These are phyloP conservation scores for Luscinia megarhynchos DNA, from an alignment of 2,797 vertebrate species.

Conservation along the genomic window DNA sequence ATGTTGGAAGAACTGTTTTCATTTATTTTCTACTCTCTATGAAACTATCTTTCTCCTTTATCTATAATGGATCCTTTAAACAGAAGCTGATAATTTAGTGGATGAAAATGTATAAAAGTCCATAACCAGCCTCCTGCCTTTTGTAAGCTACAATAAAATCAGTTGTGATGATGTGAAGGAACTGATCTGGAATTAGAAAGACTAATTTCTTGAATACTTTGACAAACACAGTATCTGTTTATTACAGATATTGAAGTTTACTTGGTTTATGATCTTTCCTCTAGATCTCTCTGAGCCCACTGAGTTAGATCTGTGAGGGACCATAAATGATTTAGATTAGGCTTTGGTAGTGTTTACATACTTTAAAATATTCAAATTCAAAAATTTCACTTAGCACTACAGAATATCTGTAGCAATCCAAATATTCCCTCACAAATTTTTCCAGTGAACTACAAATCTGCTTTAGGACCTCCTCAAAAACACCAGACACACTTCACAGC, in stretches of 20 bases:
- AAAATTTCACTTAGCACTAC: too few relatives aligned
- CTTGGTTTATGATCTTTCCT: neutral
- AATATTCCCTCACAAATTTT: too few relatives aligned
- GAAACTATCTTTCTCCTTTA: neutral
- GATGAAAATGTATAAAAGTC: neutral
- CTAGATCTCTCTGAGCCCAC: neutral
- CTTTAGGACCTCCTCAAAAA: too few relatives aligned
- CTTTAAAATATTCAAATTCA: neutral
- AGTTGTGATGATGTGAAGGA: neutral
- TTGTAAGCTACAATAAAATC: neutral
- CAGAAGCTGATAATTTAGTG: neutral
- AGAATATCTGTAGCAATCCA: too few relatives aligned
- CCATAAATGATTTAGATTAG: neutral
- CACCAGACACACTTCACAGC: too few relatives aligned
- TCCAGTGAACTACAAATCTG: too few relatives aligned
- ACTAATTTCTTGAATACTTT: neutral
- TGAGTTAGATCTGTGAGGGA: neutral
- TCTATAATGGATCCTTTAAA: neutral
- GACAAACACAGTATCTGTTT: neutral
- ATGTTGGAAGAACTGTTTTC: neutral
- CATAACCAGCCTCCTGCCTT: neutral
- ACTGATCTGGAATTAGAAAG: neutral
- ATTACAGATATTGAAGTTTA: neutral
- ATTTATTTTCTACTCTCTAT: neutral
- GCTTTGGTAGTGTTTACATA: neutral